phyloP scores from a whole-genome alignment of 2,797 vertebrate species.

The Odontamblyopus lacepedii region DNA sequence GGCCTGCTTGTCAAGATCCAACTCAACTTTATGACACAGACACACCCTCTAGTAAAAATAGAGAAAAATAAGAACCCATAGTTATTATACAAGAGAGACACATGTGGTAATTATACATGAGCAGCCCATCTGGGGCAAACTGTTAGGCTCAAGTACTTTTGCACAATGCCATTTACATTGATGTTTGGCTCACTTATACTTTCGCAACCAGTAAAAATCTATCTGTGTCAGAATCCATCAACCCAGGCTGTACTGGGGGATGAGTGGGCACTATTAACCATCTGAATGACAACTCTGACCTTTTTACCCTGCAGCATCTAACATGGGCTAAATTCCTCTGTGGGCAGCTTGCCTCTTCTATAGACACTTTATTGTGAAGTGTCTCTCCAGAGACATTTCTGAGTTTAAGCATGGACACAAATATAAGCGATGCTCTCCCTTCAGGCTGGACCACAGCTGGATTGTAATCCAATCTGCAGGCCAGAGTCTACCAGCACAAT shows the following conservation, averaged over 20 bases:
- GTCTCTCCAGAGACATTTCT: slow-evolving; percentile 36
- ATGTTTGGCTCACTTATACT: slow-evolving; percentile 8
- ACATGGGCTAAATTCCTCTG: slow-evolving; percentile 32
- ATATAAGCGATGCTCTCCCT: slow-evolving; percentile 39
- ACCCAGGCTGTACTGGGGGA: slow-evolving; percentile 8
- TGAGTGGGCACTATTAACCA: slow-evolving; percentile 15
- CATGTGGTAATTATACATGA: slow-evolving; percentile 9
- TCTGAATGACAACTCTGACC: slow-evolving; percentile 39
- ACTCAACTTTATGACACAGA: slow-evolving; percentile 40
- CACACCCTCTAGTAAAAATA: slow-evolving; percentile 38
- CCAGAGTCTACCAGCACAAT: slow-evolving; percentile 48
- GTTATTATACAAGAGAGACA: not conserved
- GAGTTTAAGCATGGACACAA: slow-evolving; percentile 27
- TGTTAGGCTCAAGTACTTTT: not conserved
- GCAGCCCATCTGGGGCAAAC: not conserved
- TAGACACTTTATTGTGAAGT: slow-evolving; percentile 23
- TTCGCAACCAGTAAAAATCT: slow-evolving; percentile 11
- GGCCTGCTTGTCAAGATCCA: slow-evolving; percentile 39
- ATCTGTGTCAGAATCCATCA: slow-evolving; percentile 20
- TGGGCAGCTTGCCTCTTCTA: slow-evolving; percentile 30
- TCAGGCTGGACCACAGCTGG: slow-evolving; percentile 46
- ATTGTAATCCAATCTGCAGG: slow-evolving; percentile 63
- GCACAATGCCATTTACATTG: slow-evolving; percentile 9
- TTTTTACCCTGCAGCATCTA: slow-evolving; percentile 36
- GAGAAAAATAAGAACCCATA: slow-evolving; percentile 7